Evolutionary conservation across 2,888 invertebrate genomes (phyloP), one percentile per base, ranked within the genome.

Genomic region (Malacosoma neustria): DNA sequence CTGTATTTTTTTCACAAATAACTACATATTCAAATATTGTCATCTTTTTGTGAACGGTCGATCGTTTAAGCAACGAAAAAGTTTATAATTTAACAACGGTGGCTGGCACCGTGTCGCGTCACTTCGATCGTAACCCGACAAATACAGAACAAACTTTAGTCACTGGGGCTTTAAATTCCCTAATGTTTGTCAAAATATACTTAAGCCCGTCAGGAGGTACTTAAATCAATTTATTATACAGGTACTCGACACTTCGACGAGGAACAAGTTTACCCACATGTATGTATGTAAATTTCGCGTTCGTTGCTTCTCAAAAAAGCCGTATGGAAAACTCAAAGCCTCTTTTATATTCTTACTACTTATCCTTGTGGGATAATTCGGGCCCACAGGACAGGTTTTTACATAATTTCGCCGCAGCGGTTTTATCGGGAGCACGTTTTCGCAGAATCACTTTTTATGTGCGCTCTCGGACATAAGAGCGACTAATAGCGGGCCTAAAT

Each of bases 211-310:
- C 77, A 73, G 68, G 73, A 76, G 72, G 67, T 66, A 79, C 80
- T 76, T 82, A 81, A 82, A 82, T 81, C 81, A 81, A 82, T 84
- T 81, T 80, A 76, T 80, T 75, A 77, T 74, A 75, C 74, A 80
- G 70, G 73, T 76, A 72, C 75, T 63, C 66, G 69, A 75, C 62
- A 65, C 73, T 76, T 73, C 60, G 64, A 59, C 61, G 65, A 60
- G 63, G 64, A 65, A 57, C 70, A 66, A 76, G 70, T 74, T 75
- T 73, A 70, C 66, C 59, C 62, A 56, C 67, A 64, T 68, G 67
- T 72, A 68, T 70, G 61, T 77, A 81, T 80, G 80, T 72, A 80
- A 80, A 82, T 79, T 72, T 72, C 54, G 53, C 64, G 66, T 76
- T 72, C 73, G 69, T 69, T 72, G 69, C 73, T 74, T 60, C 72